Conservation (phyloP, 2,888 invertebrate species). For the Tortricodes alternella region DNA sequence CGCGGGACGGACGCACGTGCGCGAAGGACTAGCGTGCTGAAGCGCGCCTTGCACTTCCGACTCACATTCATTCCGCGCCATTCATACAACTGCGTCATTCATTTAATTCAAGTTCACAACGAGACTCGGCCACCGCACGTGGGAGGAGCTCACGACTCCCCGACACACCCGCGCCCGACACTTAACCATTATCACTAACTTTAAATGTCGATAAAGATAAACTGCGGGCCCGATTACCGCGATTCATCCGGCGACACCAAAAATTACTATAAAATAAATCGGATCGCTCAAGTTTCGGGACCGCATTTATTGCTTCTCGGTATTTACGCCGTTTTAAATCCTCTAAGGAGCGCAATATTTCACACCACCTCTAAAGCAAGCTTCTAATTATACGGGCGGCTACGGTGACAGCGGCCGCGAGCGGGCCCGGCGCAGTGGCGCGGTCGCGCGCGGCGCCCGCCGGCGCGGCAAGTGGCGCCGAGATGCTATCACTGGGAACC, state of each 20-base stretch:
- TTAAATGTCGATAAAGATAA: conserved; percentile 60
- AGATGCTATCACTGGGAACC: conserved; percentile 61
- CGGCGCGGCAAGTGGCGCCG: conserved; percentile 53
- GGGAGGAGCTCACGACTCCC: conserved; percentile 57
- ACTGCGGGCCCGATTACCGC: conserved; percentile 47
- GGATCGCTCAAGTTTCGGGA: conserved; percentile 56
- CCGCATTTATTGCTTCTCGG: conserved; percentile 68
- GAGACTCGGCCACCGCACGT: conserved; percentile 59
- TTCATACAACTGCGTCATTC: conserved; percentile 79
- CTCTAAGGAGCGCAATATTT: conserved; percentile 70
- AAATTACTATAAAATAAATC: conserved; percentile 66
- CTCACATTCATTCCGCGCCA: conserved; percentile 78
- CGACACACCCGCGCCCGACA: conserved; percentile 54
- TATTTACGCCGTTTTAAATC: conserved; percentile 65
- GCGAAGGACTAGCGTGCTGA: conserved; percentile 69
- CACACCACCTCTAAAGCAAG: conserved; percentile 64
- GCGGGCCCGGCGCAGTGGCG: conserved; percentile 15
- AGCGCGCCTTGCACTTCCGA: conserved; percentile 73
- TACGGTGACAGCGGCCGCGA: conserved; percentile 58
- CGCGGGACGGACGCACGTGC: conserved; percentile 61
- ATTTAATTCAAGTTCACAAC: conserved; percentile 80
- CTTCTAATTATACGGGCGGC: conserved; percentile 69
- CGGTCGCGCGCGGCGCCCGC: too few relatives aligned
- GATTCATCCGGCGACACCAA: conserved; percentile 44
- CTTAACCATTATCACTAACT: conserved; percentile 51